phyloP scores from a whole-genome alignment of 1,140 invertebrate species.

The Agrypnia vestita region DNA sequence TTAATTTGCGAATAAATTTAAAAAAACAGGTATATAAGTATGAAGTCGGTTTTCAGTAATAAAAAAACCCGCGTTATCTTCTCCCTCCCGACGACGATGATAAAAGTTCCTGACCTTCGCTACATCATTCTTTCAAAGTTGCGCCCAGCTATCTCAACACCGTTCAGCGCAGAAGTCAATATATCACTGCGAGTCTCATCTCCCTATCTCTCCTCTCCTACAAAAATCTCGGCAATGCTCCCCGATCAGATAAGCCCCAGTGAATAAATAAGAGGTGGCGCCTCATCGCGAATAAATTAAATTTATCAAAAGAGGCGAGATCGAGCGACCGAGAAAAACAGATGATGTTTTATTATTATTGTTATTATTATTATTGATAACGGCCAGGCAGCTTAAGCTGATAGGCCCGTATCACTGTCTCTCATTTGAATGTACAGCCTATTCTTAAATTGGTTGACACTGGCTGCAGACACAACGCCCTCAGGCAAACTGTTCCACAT shows the following conservation, averaged over 20 bases:
- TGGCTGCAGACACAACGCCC: too few species aligned
- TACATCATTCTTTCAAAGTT: constrained; percentile 38
- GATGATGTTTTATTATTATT: too few species aligned
- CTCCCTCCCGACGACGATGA: neutral
- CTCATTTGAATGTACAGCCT: too few species aligned
- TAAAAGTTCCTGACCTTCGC: constrained; percentile 3
- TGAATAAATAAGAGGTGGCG: constrained; percentile 59
- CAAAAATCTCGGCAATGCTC: constrained; percentile 59
- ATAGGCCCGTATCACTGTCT: too few species aligned
- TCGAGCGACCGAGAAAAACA: neutral
- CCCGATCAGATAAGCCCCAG: constrained; percentile 52
- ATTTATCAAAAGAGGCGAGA: constrained; percentile 51
- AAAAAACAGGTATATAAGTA: too few species aligned
- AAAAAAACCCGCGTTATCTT: too few species aligned
- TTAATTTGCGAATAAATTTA: too few species aligned
- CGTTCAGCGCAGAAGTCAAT: constrained; percentile 30
- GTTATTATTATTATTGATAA: too few species aligned
- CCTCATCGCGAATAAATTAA: constrained; percentile 59
- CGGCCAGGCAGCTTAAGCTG: too few species aligned
- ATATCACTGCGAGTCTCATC: constrained; percentile 35
- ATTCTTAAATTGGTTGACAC: too few species aligned
- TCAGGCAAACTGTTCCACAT: too few species aligned
- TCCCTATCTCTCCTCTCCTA: constrained; percentile 39
- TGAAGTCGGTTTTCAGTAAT: too few species aligned
- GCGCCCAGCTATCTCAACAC: constrained; percentile 1